Evolutionary conservation across 2,797 vertebrate genomes (phyloP), one percentile per base, ranked within the genome.

Genomic region (Syndactyla subalaris): DNA sequence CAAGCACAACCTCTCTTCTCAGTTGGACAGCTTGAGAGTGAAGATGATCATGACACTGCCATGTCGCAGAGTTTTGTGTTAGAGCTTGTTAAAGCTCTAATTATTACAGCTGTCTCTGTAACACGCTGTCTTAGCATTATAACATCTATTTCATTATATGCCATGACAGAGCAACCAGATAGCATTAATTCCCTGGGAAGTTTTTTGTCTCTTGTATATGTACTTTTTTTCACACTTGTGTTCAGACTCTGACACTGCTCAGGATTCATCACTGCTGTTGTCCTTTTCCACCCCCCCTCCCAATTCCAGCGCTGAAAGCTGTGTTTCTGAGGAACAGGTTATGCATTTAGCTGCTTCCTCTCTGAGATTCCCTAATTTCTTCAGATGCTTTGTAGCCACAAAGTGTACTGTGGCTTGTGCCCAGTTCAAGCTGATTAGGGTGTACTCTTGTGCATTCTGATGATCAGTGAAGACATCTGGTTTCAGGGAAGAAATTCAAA

Each of bases 41-140:
- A 96, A 84, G 81, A 94, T 66, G 83, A 88, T 90, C 46, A 9
- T 66, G 91, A 73, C 85, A 75, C 34, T 86, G 77, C 93, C 61
- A 2, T 66, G 84, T 94, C 32, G 10, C 21, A 32, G 46, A 9
- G 5, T 65, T 92, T 81, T 82, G 81, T 81, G 68, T 39, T 74
- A 52, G 84, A 87, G 88, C 89, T 94, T 34, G 46, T 91, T 73
- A 93, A 76, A 89, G 23, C 95, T 95, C 79, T 95, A 80, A 82
- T 95, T 72, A 59, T 73, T 80, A 41, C 73, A 91, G 80, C 88
- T 70, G 85, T 89, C 90, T 93, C 51, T 32, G 30, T 49, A 78
- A 73, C 41, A 34, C 58, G 63, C 51, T 85, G 74, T 66, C 89
- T 85, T 62, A 48, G 52, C 54, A 8, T 89, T 72, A 41, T 8